Evolutionary conservation across 1,140 invertebrate genomes (phyloP).

Genomic region (Euglossa dilemma): DNA sequence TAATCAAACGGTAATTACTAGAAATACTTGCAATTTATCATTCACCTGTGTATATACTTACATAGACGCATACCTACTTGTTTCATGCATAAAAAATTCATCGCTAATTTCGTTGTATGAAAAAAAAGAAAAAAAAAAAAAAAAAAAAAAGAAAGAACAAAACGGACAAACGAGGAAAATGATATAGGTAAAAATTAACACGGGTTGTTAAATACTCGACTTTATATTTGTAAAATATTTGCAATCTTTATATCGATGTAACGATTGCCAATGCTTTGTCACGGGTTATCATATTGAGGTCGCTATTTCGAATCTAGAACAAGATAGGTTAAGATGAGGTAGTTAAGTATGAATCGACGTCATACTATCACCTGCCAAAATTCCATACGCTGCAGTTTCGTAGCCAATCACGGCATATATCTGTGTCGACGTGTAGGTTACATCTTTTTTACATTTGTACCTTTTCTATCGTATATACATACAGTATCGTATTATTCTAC

Average conservation of each 20-base stretch:
- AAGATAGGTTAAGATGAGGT: not conserved
- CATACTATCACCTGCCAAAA: slow-evolving; percentile 20
- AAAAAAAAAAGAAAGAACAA: not conserved
- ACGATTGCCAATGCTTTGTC: slow-evolving; percentile 67
- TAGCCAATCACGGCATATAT: not conserved
- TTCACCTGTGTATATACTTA: not conserved
- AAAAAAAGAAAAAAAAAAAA: not conserved
- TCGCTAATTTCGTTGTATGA: no score
- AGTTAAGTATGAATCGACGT: slow-evolving; percentile 21
- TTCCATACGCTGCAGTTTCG: slow-evolving; percentile 29
- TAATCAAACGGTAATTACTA: not conserved
- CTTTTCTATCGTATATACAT: not conserved
- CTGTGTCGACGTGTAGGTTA: not conserved
- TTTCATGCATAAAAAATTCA: no score
- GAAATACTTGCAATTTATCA: not conserved
- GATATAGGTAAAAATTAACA: not conserved
- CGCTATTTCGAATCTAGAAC: slow-evolving; percentile 68
- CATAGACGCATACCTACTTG: no score
- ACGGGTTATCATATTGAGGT: slow-evolving; percentile 67
- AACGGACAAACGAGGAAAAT: not conserved
- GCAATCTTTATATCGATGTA: slow-evolving; percentile 29
- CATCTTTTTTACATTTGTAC: not conserved
- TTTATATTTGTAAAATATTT: slow-evolving; percentile 1
- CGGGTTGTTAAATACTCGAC: not conserved
- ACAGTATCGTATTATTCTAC: not conserved